phyloP scores from a whole-genome alignment of 2,888 invertebrate species.

The Drosophila dives region DNA sequence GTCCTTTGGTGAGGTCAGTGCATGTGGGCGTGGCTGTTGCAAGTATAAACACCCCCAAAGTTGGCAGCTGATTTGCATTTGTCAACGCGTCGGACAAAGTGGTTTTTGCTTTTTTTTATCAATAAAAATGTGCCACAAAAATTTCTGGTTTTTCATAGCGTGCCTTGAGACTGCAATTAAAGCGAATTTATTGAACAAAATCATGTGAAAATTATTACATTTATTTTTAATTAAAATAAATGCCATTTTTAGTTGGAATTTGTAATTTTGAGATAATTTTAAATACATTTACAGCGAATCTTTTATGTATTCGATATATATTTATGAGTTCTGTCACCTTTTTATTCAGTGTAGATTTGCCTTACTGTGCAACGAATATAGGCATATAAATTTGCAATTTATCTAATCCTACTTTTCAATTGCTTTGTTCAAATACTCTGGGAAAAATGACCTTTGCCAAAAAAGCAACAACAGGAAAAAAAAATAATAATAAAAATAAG shows the following conservation, averaged over 20 bases:
- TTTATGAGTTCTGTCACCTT: neutral
- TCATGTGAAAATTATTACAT: neutral
- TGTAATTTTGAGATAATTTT: neutral
- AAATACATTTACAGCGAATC: neutral
- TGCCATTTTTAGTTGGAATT: neutral
- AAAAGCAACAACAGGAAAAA: too few species aligned
- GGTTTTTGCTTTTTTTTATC: conserved; percentile 9
- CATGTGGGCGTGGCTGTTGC: conserved; percentile 39
- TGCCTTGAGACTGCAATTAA: neutral
- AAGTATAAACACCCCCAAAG: conserved; percentile 15
- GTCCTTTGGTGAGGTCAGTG: conserved; percentile 50
- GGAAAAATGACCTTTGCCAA: conserved; percentile 1
- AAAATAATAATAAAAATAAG: neutral
- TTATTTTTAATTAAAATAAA: neutral
- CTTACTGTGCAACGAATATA: neutral
- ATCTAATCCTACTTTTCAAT: neutral
- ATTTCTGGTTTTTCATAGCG: neutral
- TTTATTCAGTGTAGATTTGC: neutral
- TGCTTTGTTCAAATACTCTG: neutral
- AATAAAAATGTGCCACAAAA: conserved; percentile 22
- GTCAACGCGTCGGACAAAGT: conserved; percentile 36
- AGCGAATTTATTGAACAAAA: neutral
- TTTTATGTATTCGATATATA: neutral
- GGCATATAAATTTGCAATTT: too few species aligned
- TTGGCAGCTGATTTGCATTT: conserved; percentile 49